These are phyloP conservation scores for Apantesis nais DNA, from an alignment of 2,888 invertebrate species.

Conservation along the genomic window DNA sequence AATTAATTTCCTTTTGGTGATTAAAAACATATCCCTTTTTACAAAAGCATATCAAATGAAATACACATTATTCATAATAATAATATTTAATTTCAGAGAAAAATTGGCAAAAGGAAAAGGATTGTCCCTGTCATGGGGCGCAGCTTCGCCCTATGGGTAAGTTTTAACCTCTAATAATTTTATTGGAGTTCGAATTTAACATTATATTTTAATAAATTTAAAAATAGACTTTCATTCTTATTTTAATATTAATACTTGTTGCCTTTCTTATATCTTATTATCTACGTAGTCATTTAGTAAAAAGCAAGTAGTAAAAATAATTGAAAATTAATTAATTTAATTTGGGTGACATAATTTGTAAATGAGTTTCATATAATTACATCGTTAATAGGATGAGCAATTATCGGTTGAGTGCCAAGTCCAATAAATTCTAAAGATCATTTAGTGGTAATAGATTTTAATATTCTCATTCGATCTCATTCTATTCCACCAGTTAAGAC, in stretches of 20 bases:
- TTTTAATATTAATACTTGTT: neutral
- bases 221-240: neutral
- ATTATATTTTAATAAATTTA: neutral
- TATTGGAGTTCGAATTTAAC: neutral
- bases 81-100: constrained; percentile 52
- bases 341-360: neutral
- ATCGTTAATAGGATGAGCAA: constrained; percentile 30
- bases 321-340: neutral
- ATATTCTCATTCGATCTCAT: neutral
- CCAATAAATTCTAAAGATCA: constrained; percentile 20
- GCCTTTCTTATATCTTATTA: neutral
- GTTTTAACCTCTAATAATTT: constrained; percentile 37
- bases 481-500: neutral
- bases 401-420: constrained; percentile 31
- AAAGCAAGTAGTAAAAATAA: too few species aligned
- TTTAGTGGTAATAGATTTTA: neutral
- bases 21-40: neutral
- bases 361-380: constrained; percentile 17
- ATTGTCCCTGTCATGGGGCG: constrained; percentile 78
- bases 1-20: neutral
- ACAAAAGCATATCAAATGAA: too few species aligned
- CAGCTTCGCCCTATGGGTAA: constrained; percentile 67
- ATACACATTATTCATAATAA: neutral
- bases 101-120: constrained; percentile 43
- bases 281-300: neutral